Evolutionary conservation across 2,888 invertebrate species (phyloP).

Genomic region (Amphimallon solstitiale): DNA sequence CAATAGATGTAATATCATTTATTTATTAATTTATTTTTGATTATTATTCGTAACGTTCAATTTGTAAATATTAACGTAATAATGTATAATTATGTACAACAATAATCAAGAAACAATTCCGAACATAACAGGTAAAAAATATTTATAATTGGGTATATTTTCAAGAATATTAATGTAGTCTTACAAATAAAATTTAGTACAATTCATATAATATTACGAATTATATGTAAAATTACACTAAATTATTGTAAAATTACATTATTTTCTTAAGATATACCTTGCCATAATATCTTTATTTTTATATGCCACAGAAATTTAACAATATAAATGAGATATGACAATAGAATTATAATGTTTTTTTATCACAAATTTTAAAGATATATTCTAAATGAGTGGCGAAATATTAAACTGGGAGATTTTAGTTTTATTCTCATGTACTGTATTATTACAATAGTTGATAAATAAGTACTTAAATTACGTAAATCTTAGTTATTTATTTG

Average conservation of each 20-base stretch:
- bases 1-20: neutral
- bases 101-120: constrained; percentile 17
- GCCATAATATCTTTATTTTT: no score
- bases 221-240: no score
- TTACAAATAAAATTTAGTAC: neutral
- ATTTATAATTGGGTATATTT: neutral
- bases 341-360: neutral
- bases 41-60: constrained; percentile 1
- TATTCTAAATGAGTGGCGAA: constrained; percentile 9
- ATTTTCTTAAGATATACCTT: no score
- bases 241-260: no score
- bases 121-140: constrained; percentile 5
- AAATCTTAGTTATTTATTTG: constrained; percentile 1
- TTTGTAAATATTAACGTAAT: constrained; percentile 8
- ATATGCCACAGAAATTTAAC: constrained; percentile 5
- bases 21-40: constrained; percentile 5
- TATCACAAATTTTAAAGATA: constrained; percentile 27
- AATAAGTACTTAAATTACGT: constrained; percentile 21
- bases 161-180: neutral
- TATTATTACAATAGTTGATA: constrained; percentile 5
- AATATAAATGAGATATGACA: constrained; percentile 9
- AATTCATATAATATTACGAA: no score
- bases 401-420: neutral
- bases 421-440: no score
- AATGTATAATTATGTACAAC: constrained; percentile 20